Base-by-base conservation (phyloP, 2,113 vertebrate species). In the Axis porcinus region DNA sequence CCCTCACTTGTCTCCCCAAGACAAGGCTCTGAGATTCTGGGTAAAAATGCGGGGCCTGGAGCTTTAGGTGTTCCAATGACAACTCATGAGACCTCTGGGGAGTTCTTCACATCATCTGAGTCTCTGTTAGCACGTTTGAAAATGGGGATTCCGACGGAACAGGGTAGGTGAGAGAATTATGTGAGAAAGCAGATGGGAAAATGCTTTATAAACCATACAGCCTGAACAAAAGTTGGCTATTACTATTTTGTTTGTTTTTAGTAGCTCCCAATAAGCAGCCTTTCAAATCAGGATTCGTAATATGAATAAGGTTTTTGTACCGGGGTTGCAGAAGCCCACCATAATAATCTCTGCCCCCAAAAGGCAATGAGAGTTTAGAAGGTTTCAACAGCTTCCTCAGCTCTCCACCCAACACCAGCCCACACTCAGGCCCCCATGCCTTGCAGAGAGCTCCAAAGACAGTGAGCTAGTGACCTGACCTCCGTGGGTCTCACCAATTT, bases 231-330 rank as follows among this genome's bases (percentile, higher is more conserved):
- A 91, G 8, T 57, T 88, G 52, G 78, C 82, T 16, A 15, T 27
- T 47, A 47, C 14, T 57, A 21, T 50, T 76, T 76, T 43, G 82
- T 28, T 78, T 2, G 2, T 90, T 96, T 86, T 57, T 40, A 74
- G 87, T 28, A 58, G 87, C 79, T 54, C 45, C 86, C 28, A 45
- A 2, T 36, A 50, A 70, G 36, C 12, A 86, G 33, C 58, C 94
- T 94, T 85, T 93, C 36, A 50, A 62, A 94, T 74, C 78, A 58
- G 86, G 64, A 94, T 92, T n/a, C 79, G 4, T 21, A 74, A 64
- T 21, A 16, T 57, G 62, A 52, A 67, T 4, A 54, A 6, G 0
- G 36, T 9, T 82, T 94, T 94, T 36, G 78, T 55, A 36, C 21
- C 52, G 25, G 16, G 8, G 23, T 45, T 83, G 60, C 43, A 81